Evolutionary conservation across 2,888 invertebrate genomes (phyloP).

Genomic region (Aricia artaxerxes): DNA sequence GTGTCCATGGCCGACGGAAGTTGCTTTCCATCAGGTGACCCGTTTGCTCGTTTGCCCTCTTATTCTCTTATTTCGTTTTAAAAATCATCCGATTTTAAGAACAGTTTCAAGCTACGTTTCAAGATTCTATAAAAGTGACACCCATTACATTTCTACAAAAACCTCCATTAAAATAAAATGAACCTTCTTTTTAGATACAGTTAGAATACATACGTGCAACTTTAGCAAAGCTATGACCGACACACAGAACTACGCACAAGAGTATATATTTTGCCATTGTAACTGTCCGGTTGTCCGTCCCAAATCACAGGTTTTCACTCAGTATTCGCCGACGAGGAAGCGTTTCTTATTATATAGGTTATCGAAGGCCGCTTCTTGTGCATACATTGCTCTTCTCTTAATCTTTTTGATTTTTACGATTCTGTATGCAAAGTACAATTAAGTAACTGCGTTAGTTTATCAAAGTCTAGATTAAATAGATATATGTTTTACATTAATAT

Average conservation of each 20-base stretch:
- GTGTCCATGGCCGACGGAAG: too few species aligned
- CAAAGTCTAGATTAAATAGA: neutral
- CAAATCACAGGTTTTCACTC: constrained; percentile 12
- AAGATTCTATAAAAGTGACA: too few species aligned
- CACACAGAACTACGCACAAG: constrained; percentile 36
- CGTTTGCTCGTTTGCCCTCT: too few species aligned
- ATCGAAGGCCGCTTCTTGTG: constrained; percentile 1
- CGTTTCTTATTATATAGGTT: constrained; percentile 11
- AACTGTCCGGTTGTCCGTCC: constrained; percentile 5
- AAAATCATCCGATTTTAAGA: too few species aligned
- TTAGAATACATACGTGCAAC: constrained; percentile 44
- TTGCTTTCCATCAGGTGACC: too few species aligned
- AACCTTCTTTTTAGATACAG: neutral
- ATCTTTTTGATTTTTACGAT: neutral
- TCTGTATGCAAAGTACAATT: neutral
- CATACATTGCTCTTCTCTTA: neutral
- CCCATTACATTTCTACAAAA: neutral
- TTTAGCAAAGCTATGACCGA: constrained; percentile 40
- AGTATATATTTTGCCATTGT: constrained; percentile 3
- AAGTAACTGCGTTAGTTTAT: neutral
- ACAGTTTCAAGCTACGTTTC: too few species aligned
- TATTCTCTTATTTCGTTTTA: too few species aligned
- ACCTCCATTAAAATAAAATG: too few species aligned
- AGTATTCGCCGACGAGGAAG: constrained; percentile 8
- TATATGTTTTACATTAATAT: too few species aligned